These are phyloP conservation scores for Hypsopygia costalis DNA, from an alignment of 2,888 invertebrate genomes.

Conservation along the genomic window DNA sequence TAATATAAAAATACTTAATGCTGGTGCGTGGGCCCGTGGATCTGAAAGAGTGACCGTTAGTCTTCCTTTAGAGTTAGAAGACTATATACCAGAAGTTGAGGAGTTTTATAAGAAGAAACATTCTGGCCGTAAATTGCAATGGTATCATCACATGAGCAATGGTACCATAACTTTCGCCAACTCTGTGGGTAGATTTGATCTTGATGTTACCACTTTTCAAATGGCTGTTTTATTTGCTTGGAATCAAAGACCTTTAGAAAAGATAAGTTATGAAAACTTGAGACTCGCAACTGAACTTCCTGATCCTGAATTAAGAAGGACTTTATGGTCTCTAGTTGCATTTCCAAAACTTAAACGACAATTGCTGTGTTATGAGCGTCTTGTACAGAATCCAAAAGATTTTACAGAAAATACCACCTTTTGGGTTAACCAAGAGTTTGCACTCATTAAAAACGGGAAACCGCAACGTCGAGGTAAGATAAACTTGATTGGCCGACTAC, in stretches of 20 bases:
- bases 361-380: slow-evolving; percentile 89
- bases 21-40: slow-evolving; percentile 98
- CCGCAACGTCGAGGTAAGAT: slow-evolving; percentile 96
- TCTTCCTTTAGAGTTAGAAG: slow-evolving; percentile 97
- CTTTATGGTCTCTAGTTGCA: slow-evolving; percentile 96
- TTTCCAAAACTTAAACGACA: slow-evolving; percentile 98
- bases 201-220: slow-evolving; percentile 99
- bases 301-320: slow-evolving; percentile 95
- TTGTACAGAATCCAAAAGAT: slow-evolving; percentile 94
- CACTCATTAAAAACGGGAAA: slow-evolving; percentile 96
- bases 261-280: slow-evolving; percentile 97
- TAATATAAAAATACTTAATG: slow-evolving; percentile 98
- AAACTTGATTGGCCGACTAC: slow-evolving; percentile 97
- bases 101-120: slow-evolving; percentile 99
- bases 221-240: slow-evolving; percentile 99
- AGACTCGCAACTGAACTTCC: slow-evolving; percentile 98
- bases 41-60: slow-evolving; percentile 97
- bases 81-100: slow-evolving; percentile 99
- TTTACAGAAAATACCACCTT: slow-evolving; percentile 95
- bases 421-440: slow-evolving; percentile 99
- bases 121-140: slow-evolving; percentile 97
- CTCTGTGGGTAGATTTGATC: slow-evolving; percentile 94
- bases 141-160: slow-evolving; percentile 99
- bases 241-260: slow-evolving; percentile 97
- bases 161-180: slow-evolving; percentile 98